Conservation (phyloP, 2,113 vertebrate species). For the Anser cygnoides region DNA sequence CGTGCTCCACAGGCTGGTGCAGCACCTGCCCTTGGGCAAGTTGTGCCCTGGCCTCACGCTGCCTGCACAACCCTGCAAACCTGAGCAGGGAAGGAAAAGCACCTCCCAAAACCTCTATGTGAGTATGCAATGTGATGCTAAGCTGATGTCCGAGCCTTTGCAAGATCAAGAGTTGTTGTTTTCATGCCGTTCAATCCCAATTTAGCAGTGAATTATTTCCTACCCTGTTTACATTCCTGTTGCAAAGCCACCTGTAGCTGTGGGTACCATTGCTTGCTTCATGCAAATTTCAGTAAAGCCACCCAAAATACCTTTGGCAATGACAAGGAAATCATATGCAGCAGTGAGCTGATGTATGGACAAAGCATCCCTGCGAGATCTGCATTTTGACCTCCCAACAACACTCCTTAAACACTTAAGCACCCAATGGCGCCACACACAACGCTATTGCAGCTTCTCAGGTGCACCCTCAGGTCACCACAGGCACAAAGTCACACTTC, state of each 20-base stretch:
- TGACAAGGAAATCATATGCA: neutral
- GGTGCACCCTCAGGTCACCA: rapidly evolving
- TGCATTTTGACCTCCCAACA: neutral
- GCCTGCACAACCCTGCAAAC: neutral
- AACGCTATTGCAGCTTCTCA: rapidly evolving
- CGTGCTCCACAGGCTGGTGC: neutral
- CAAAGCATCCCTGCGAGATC: neutral
- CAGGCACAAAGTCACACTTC: too few relatives aligned
- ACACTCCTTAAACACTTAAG: neutral
- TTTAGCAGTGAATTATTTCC: neutral
- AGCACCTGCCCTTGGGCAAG: neutral
- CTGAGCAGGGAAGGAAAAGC: neutral
- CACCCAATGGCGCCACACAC: neutral
- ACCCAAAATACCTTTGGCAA: neutral
- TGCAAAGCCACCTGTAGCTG: neutral
- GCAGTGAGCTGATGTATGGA: rapidly evolving
- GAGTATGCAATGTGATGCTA: too few relatives aligned
- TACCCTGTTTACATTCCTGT: rapidly evolving
- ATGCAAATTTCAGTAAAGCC: neutral
- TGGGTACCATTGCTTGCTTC: neutral
- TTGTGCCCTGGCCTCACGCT: neutral
- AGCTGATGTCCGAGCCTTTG: neutral
- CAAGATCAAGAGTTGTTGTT: neutral
- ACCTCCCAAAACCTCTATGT: neutral
- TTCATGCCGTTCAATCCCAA: neutral